These are phyloP conservation scores for Todiramphus chloris DNA, from an alignment of 2,113 vertebrate genomes.

Conservation along the genomic window DNA sequence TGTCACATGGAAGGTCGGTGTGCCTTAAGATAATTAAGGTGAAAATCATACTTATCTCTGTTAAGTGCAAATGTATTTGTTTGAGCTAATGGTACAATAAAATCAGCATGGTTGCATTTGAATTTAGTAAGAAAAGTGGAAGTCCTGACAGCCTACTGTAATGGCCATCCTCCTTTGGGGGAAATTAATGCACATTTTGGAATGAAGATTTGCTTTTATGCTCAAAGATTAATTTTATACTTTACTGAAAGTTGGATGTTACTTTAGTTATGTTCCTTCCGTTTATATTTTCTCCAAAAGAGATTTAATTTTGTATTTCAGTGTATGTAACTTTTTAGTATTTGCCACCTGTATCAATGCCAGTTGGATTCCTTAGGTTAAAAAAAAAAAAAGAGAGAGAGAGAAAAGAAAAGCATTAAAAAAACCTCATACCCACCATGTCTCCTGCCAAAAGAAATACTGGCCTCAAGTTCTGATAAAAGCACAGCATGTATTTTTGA, in stretches of 20 bases:
- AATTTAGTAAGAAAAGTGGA: neutral
- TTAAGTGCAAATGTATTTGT: neutral
- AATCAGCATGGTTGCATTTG: neutral
- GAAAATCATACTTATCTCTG: neutral
- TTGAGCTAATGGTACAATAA: neutral
- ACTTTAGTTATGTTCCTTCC: neutral
- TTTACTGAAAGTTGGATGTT: neutral
- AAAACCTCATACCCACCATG: neutral
- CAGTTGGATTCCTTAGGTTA: neutral
- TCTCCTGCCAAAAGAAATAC: neutral
- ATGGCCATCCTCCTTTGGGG: neutral
- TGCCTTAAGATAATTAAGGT: neutral
- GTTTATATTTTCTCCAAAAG: neutral
- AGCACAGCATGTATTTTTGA: neutral
- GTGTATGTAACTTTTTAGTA: neutral
- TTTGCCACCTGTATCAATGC: neutral
- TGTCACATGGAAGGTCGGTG: neutral
- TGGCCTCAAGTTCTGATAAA: neutral
- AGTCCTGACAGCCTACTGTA: neutral
- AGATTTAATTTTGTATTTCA: neutral
- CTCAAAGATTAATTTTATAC: neutral
- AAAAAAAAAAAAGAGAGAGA: neutral
- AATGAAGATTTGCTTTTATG: neutral
- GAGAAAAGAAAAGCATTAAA: no score
- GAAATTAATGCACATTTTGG: neutral